phyloP scores from a whole-genome alignment of 2,797 vertebrate genomes.

The Scyliorhinus canicula region DNA sequence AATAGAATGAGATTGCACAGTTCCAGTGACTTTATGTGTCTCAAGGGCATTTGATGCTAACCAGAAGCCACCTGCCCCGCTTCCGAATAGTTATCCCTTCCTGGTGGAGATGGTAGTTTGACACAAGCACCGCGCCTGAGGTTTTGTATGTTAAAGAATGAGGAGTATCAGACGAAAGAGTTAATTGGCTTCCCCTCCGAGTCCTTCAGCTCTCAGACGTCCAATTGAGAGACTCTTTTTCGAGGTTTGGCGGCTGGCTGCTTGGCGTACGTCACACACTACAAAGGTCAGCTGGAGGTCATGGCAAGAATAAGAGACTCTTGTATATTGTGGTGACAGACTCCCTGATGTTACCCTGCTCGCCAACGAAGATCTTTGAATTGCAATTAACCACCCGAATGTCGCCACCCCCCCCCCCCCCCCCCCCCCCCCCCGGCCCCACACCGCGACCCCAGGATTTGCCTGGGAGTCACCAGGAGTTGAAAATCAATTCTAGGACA shows the following conservation, averaged over 20 bases:
- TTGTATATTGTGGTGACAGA: not conserved
- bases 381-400: no score
- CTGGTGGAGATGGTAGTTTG: not conserved
- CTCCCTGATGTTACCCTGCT: not conserved
- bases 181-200: not conserved
- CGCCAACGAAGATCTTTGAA: no score
- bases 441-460: no score
- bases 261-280: no score
- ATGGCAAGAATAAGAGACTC: not conserved
- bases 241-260: not conserved
- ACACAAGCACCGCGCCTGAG: not conserved
- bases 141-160: not conserved
- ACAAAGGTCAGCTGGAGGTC: not conserved
- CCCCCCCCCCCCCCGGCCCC: no score
- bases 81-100: not conserved
- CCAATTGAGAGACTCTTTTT: not conserved
- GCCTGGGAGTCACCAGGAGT: no score
- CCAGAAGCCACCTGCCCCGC: not conserved
- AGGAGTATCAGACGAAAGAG: not conserved
- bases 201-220: no score
- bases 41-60: not conserved
- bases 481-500: no score
- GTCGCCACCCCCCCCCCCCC: no score
- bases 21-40: not conserved
- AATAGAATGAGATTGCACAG: not conserved